Base-by-base conservation (phyloP, 2,888 invertebrate genomes). In the Dendrolimus pini region DNA sequence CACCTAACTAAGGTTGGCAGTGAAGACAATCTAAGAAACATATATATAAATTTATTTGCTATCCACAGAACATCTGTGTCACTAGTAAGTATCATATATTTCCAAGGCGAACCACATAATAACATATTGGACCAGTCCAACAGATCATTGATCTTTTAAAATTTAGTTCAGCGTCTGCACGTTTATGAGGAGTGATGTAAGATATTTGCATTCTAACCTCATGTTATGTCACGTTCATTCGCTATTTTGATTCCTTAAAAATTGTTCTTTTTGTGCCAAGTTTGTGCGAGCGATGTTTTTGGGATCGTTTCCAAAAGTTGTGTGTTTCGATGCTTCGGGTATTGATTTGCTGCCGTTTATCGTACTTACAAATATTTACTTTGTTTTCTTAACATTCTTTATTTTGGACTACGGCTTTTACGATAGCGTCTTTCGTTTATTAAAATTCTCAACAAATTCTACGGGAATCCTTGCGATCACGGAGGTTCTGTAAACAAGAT, bases 131-230 rank as follows among this genome's bases (percentile, higher is more conserved):
- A 30, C 2, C 30, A 30, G 6, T 30, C 30, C 30, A 3, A 12
- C 47, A 47, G 47, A 47, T 47, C 47, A 47, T 47, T 47, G 47
- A 47, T 47, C 47, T 53, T 54, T 70, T 63, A 61, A 62, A 62
- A 59, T 54, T 55, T 13, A 30, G 18, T 60, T 30, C 14, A 13
- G 12, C 41, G 41, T 13, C 41, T 14, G 18, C 54, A 54, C 8
- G 54, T 41, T 12, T 47, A 47, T 47, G 47, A 47, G 47, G 2
- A 10, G 47, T 47, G 47, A 47, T 10, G 47, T 47, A 47, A 47
- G 9, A 47, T 47, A 47, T 47, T 47, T 47, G 47, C 47, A 47
- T 47, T 47, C 47, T 47, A 47, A 47, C 47, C 47, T 47, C 12
- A 9, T 12, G 9, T 47, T 47, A 47, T 47, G 12, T 47, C 47